A percentile compares a stretch with the other conserved stretches of the same genome.
Conservation (phyloP, 2,113 vertebrate species). For the Dicentrarchus labrax region DNA sequence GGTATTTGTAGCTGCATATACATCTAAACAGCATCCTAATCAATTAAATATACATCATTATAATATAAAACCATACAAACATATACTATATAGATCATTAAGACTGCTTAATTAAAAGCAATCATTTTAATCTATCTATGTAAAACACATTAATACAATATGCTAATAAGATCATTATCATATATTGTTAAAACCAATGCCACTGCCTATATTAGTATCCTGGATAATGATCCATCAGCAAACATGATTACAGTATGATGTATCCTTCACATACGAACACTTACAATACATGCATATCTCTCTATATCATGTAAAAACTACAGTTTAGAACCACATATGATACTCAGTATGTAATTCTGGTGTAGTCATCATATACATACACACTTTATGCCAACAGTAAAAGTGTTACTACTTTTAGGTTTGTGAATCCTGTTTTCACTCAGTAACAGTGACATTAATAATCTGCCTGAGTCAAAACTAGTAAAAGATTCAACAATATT, state of each 20-base stretch:
- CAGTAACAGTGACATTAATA: background rate
- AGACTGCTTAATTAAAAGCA: background rate
- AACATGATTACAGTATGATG: background rate
- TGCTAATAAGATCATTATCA: constrained; percentile 49
- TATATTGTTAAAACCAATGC: constrained; percentile 12
- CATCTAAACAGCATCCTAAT: too few species aligned
- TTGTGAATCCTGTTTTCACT: background rate
- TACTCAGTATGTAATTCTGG: background rate
- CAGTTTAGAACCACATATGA: background rate
- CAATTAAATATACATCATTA: too few species aligned
- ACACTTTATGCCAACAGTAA: background rate
- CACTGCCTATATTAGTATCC: background rate
- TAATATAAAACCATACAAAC: background rate
- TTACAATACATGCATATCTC: background rate
- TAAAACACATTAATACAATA: constrained; percentile 16
- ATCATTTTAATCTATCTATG: background rate
- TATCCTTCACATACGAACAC: background rate
- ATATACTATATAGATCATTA: too few species aligned
- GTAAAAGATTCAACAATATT: background rate
- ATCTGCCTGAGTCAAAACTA: background rate
- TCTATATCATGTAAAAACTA: background rate
- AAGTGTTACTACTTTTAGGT: background rate
- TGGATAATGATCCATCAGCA: constrained; percentile 25
- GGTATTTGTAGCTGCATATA: background rate
- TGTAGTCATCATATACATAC: background rate